Evolutionary conservation across 2,113 vertebrate species (phyloP), one percentile per base, ranked within the genome.

Genomic region (Dascyllus trimaculatus): DNA sequence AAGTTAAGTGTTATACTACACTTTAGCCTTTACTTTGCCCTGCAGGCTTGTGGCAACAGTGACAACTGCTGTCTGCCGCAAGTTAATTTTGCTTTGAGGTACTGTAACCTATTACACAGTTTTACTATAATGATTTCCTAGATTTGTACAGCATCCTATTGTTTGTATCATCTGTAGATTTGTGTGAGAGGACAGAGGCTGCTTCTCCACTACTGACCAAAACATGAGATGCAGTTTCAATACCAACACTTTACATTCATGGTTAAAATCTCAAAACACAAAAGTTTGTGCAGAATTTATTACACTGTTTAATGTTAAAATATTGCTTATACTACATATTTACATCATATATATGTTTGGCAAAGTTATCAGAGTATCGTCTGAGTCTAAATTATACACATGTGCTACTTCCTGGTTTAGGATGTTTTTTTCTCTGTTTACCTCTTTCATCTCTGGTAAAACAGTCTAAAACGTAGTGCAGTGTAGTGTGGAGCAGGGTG

Each of bases 241-340:
- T 51, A 51, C 9, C 48, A 51, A 17, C 48, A 19, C 48, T 7
- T 18, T 1, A 51, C 19, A 51, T n/a, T 21, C 5, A 54, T 1
- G 38, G n/a, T 45, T 38, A 9, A 48, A 58, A 40, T 62, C 5
- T 70, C n/a, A 54, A 62, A 70, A 69, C n/a, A 6, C 5, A 48
- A 70, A 57, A 38, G 7, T n/a, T 48, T 51, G 13, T 15, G 13
- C 2, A 43, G 15, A 43, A 4, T 43, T 14, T 43, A 43, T 43
- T 8, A 1, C 2, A 35, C 8, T 7, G 32, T 35, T 35, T 35
- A 8, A 35, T 35, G 9, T 35, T 35, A 35, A 35, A 35, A 35
- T 35, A 10, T 10, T 35, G 32, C 32, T 35, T 35, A 6, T 10
- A 35, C 9, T 35, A 2, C 26, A n/a, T n/a, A 15, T 43, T 2